A percentile compares a stretch with the other conserved stretches of the same genome.
These are phyloP conservation scores for Limnephilus rhombicus DNA, from an alignment of 2,888 invertebrate genomes.

Conservation along the genomic window DNA sequence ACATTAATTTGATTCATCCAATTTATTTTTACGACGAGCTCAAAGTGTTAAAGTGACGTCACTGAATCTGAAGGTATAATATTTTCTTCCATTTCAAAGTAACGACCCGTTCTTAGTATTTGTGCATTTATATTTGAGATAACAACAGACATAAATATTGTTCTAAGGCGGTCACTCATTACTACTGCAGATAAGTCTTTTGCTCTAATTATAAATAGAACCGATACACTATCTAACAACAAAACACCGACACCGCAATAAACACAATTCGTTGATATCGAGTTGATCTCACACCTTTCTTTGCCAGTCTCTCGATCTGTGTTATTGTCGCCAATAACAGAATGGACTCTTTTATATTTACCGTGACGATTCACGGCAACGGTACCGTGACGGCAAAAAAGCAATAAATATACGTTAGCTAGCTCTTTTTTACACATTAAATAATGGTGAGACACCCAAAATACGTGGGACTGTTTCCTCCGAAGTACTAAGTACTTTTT, in stretches of 20 bases:
- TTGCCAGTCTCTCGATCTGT: not conserved
- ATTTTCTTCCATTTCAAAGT: too few relatives aligned
- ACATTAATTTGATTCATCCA: not conserved
- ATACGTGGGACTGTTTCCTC: too few relatives aligned
- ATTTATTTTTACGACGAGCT: not conserved
- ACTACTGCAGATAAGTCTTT: not conserved
- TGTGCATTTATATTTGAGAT: not conserved
- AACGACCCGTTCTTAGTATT: too few relatives aligned
- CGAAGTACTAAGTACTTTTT: too few relatives aligned
- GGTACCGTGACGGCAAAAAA: too few relatives aligned
- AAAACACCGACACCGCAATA: not conserved
- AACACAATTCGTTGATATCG: not conserved
- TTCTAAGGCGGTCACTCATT: not conserved
- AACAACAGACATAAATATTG: not conserved
- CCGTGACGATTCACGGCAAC: too few relatives aligned
- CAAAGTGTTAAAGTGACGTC: not conserved
- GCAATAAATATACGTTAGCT: too few relatives aligned
- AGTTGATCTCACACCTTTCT: not conserved
- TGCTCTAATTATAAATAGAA: not conserved
- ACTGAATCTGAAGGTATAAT: too few relatives aligned
- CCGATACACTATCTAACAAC: not conserved
- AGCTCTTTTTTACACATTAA: too few relatives aligned
- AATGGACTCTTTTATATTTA: too few relatives aligned
- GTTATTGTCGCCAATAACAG: not conserved
- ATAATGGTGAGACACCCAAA: too few relatives aligned